These are phyloP conservation scores for Synanthedon vespiformis DNA, from an alignment of 2,888 invertebrate genomes.

Conservation along the genomic window DNA sequence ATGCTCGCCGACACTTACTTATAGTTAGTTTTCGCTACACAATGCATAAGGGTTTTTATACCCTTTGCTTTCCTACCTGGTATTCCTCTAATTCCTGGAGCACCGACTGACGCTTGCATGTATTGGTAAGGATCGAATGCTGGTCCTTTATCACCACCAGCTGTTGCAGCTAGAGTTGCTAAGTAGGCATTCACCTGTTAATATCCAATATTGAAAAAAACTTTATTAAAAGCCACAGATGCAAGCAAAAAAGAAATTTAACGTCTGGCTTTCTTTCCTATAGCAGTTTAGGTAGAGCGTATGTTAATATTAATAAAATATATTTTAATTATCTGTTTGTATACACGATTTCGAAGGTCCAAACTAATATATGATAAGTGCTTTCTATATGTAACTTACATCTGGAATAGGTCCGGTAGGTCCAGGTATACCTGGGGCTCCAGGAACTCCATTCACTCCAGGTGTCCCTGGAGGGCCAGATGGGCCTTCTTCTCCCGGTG, in stretches of 20 bases:
- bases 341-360: background rate
- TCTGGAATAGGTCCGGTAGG: slow-evolving; percentile 79
- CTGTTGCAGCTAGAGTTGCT: slow-evolving; percentile 78
- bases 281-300: no score
- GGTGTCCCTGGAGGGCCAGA: slow-evolving; percentile 72
- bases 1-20: no score
- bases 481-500: slow-evolving; percentile 67
- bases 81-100: slow-evolving; percentile 83
- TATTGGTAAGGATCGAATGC: slow-evolving; percentile 77
- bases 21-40: no score
- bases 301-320: no score
- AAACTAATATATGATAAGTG: background rate
- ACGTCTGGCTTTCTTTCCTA: no score
- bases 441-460: slow-evolving; percentile 73
- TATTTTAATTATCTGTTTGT: background rate
- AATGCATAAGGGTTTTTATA: slow-evolving; percentile 1
- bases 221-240: no score
- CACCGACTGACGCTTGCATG: slow-evolving; percentile 83
- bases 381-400: slow-evolving; percentile 30
- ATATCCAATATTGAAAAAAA: no score
- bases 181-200: slow-evolving; percentile 77
- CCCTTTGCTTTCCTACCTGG: slow-evolving; percentile 68
- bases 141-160: slow-evolving; percentile 84
- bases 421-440: slow-evolving; percentile 77
- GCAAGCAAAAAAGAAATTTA: no score